Conservation (phyloP, 1,140 invertebrate genomes). For the Panagrolaimus sp. region DNA sequence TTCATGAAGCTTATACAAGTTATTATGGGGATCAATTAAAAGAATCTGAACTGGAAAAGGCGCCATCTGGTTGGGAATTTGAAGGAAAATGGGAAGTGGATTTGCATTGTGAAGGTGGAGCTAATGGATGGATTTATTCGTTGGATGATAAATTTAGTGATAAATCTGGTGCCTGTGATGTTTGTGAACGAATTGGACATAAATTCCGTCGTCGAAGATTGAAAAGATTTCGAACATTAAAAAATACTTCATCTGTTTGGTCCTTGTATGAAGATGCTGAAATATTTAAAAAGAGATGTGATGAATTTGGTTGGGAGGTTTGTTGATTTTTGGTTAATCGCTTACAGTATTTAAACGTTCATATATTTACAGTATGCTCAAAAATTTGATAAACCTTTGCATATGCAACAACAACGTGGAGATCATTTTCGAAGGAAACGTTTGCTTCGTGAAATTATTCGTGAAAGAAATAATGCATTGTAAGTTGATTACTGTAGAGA, state of each 20-base stretch:
- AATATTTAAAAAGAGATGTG: slow-evolving; percentile 26
- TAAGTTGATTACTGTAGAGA: slow-evolving; percentile 14
- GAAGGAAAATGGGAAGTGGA: slow-evolving; percentile 31
- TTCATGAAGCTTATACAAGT: slow-evolving; percentile 20
- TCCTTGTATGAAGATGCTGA: slow-evolving; percentile 32
- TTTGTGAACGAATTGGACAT: slow-evolving; percentile 23
- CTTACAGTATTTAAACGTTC: background rate
- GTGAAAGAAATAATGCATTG: slow-evolving; percentile 19
- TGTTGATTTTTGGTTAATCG: background rate
- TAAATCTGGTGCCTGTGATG: background rate
- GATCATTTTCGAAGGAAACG: slow-evolving; percentile 38
- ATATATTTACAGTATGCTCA: slow-evolving; percentile 24
- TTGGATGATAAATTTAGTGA: slow-evolving; percentile 31
- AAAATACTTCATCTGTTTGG: slow-evolving; percentile 16
- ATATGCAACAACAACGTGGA: slow-evolving; percentile 22
- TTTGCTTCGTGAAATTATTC: slow-evolving; percentile 37
- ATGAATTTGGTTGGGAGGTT: slow-evolving; percentile 36
- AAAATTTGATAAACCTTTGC: slow-evolving; percentile 39
- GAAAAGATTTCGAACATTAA: slow-evolving; percentile 6
- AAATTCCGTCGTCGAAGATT: slow-evolving; percentile 27
- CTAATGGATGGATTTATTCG: slow-evolving; percentile 44
- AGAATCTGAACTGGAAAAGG: slow-evolving; percentile 14
- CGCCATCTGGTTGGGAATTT: slow-evolving; percentile 35
- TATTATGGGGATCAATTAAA: slow-evolving; percentile 35
- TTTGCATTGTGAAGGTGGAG: slow-evolving; percentile 35